Percentiles rank a stretch among this genome's conserved stretches.
These are phyloP conservation scores for Gambelia wislizenii DNA, from an alignment of 2,797 vertebrate species.

Conservation along the genomic window DNA sequence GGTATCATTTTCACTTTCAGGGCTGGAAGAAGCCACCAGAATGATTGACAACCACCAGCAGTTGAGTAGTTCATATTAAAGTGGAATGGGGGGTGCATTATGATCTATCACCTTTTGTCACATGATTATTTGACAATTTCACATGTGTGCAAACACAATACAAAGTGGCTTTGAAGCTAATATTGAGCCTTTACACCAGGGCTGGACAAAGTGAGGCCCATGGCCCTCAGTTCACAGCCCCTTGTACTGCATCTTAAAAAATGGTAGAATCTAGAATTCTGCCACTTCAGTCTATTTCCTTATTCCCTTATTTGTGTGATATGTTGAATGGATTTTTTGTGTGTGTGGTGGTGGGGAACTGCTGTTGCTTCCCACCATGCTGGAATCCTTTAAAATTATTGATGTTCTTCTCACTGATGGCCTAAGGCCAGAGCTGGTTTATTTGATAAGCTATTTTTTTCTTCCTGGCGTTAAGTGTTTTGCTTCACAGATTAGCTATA, in stretches of 20 bases:
- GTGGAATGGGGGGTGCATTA: not conserved
- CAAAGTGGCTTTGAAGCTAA: fast-evolving
- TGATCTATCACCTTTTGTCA: not conserved
- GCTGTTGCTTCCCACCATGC: not conserved
- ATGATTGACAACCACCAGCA: not conserved
- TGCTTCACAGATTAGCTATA: slow-evolving; percentile 61
- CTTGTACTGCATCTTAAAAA: not conserved
- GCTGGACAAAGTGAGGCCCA: not conserved
- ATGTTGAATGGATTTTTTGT: not conserved
- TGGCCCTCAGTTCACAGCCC: not conserved
- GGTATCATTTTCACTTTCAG: not conserved
- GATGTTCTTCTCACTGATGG: slow-evolving; percentile 11
- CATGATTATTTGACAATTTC: not conserved
- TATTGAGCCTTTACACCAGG: not conserved
- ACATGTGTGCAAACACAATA: fast-evolving
- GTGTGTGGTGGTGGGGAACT: not conserved
- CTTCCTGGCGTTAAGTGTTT: slow-evolving; percentile 58
- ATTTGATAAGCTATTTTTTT: slow-evolving; percentile 54
- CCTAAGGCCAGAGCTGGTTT: slow-evolving; percentile 55
- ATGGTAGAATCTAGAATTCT: not conserved
- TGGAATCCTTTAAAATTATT: slow-evolving; percentile 46
- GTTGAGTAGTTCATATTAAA: not conserved
- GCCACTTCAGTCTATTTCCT: not conserved
- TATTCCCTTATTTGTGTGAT: not conserved
- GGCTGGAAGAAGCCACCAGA: not conserved